Percentiles rank a stretch among this genome's conserved stretches.
These are phyloP conservation scores for Calameuta idolon DNA, from an alignment of 2,888 invertebrate species.

Conservation along the genomic window DNA sequence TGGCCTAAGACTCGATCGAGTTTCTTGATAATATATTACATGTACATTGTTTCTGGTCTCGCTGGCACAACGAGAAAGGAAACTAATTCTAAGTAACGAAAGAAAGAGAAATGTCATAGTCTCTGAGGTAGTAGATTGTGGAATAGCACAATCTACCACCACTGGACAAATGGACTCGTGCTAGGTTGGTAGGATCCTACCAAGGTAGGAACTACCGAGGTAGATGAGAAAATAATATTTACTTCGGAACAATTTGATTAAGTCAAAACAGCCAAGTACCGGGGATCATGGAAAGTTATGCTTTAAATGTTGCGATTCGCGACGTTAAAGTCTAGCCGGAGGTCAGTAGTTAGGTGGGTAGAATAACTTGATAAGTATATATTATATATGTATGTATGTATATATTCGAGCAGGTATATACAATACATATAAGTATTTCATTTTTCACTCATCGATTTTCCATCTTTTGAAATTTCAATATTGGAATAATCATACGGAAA, in stretches of 20 bases:
- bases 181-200: not conserved
- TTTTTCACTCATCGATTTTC: not conserved
- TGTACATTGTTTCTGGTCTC: not conserved
- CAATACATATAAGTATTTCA: not conserved
- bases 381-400: too few species aligned
- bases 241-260: constrained; percentile 4
- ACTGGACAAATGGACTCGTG: not conserved
- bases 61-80: not conserved
- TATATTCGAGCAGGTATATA: not conserved
- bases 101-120: not conserved
- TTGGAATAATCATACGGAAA: not conserved
- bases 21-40: not conserved
- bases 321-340: not conserved
- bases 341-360: not conserved
- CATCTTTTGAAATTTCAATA: not conserved
- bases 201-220: not conserved
- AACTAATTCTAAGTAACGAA: not conserved
- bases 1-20: not conserved
- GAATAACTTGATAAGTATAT: not conserved
- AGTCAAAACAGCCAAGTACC: not conserved
- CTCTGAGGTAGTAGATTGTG: not conserved
- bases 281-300: not conserved
- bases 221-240: constrained; percentile 1
- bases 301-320: not conserved
- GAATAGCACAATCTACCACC: too few species aligned